Base-by-base conservation (phyloP, 2,113 vertebrate species). In the Sander vitreus region DNA sequence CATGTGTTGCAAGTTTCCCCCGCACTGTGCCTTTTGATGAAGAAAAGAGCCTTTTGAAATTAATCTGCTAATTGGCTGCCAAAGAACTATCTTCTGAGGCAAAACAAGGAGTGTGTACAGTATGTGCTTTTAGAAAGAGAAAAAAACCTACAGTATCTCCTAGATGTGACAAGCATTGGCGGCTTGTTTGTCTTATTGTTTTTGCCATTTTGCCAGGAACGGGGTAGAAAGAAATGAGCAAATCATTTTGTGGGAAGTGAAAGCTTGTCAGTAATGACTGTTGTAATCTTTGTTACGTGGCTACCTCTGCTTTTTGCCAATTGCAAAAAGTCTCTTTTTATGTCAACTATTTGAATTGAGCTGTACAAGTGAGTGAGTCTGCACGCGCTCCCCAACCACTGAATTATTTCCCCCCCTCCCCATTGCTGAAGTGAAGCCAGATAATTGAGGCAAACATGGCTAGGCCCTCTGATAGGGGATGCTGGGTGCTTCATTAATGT, bases 401-500 rank as follows among this genome's bases (percentile, higher is more conserved):
- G 47, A 81, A 73, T 85, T 39, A 78, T 83, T 80, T 81, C 55
- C 58, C 23, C 7, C 58, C 5, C 58, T n/a, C 64, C 62, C 68
- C 63, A 13, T 66, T 60, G 59, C 89, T 80, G 36, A 88, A 88
- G 81, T 86, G 83, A 85, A 85, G 76, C 64, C 82, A 88, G 91
- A 85, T 93, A 93, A 93, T 92, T 92, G 89, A 90, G 76, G 82
- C 76, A 86, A 92, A 89, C 86, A 85, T 78, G 84, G 85, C 81
- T 59, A 3, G 73, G 73, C 73, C 79, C 78, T 89, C 76, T 84
- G 76, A 84, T 80, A 68, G 70, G 59, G 71, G 81, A 75, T 77
- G 80, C 79, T 80, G 85, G 59, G 78, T 45, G 83, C 85, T 92
- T 92, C 85, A 91, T 94, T 91, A 89, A 85, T 87, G 84, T 91